Evolutionary conservation across 2,113 vertebrate species (phyloP), one percentile per base, ranked within the genome.

Genomic region (Malurus alboscapulatus): DNA sequence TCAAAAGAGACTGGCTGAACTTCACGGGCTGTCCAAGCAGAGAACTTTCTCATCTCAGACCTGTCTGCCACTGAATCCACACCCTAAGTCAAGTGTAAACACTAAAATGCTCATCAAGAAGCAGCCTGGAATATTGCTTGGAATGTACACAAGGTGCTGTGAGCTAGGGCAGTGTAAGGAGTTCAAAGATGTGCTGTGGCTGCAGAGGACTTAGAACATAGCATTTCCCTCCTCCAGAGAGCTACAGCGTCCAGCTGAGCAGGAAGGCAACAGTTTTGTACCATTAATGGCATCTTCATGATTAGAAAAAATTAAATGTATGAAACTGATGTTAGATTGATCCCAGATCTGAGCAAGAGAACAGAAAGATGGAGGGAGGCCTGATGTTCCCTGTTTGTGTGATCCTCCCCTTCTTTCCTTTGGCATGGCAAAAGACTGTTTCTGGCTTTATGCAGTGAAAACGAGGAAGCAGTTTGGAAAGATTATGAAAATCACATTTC

Each of bases 71-170:
- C 72, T 14, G 38, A 94, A 92, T 96, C 81, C 90, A 92, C 91
- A 87, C 93, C 89, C n/a, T 87, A 94, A 94, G 73, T 85, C 93
- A 91, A 84, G 82, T 93, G 79, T 88, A 96, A 96, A 94, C 65
- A 75, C 54, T 95, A 91, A 68, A 75, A 96, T 94, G 91, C 72
- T 86, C 82, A 62, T 86, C 69, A 81, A 93, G 77, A 91, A 96
- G 61, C 48, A 47, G 34, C 81, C 40, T 45, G 65, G 81, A 93
- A 74, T 93, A 68, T 61, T 71, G 12, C 8, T 88, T 90, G 87
- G 34, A 84, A 54, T 90, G 88, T 72, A 50, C 42, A 69, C 66
- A 66, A 54, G 20, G n/a, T 87, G 54, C 79, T 75, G 88, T 86
- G 90, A 97, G 88, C 75, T 90, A 69, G 83, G 65, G 82, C 92